Base-by-base conservation (phyloP, 2,888 invertebrate species). In the Capitulum mitella region DNA sequence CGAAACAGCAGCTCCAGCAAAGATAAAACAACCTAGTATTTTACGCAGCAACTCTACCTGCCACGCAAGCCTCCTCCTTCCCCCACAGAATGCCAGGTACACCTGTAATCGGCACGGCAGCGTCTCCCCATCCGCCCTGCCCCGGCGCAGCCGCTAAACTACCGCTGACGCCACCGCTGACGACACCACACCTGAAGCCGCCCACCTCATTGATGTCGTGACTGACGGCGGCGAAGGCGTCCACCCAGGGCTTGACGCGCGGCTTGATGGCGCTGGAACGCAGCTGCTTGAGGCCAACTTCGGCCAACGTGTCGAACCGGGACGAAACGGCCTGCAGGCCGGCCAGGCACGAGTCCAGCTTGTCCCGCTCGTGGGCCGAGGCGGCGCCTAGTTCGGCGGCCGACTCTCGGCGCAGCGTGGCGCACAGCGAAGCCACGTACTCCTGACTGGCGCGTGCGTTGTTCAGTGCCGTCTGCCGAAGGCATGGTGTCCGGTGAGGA, bases 381-480 rank as follows among this genome's bases (percentile, higher is more conserved):
- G 19, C 43, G 46, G 16, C 46, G 29, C 26, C 14, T 5, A 76
- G 46, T 81, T 81, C n/a, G 58, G 43, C 10, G 82, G 82, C 58
- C 82, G 92, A 92, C 84, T 91, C 92, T 79, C 89, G 89, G 83
- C 91, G 89, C 82, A 97, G 90, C 81, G 91, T 92, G 81, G 89
- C 89, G 84, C 93, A 93, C 54, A 99, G 87, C 0, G 94, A 93
- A 85, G 93, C 93, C 76, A 97, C 90, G 86, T 95, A 96, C 84
- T 97, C 96, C 81, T 92, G 92, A 83, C 97, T 94, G 76, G 92
- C 90, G 84, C 97, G 97, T 19, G 95, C 92, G 86, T 97, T 97
- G 86, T 95, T 97, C 82, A 97, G 86, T 83, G 93, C 92, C 40
- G 92, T 91, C 92, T 94, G 85, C 29, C n/a, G n/a, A n/a, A n/a